Base-by-base conservation (phyloP, 2,797 vertebrate species). In the Leptodactylus fallax region DNA sequence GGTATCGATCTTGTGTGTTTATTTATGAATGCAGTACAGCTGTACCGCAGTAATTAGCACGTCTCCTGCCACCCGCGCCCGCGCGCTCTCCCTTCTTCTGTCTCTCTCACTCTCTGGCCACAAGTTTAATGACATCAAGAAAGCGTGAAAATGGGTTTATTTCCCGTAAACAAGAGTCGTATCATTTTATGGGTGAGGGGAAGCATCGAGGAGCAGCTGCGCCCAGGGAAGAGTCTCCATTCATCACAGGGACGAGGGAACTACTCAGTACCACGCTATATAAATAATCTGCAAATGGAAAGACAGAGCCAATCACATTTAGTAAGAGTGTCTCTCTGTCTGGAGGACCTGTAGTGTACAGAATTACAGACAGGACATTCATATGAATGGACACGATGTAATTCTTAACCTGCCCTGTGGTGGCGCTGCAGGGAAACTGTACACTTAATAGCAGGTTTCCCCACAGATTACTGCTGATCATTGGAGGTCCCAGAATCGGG, bases 31-130 rank as follows among this genome's bases (percentile, higher is more conserved):
- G 83, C 87, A 85, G 87, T 67, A 65, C 55, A 88, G 77, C 67
- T 80, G 51, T 88, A 61, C 87, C 74, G 83, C 87, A 88, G 87
- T 88, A 88, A 88, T 88, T 88, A 88, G 83, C 87, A 88, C 87
- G 60, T 61, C 55, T 78, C 83, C 53, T 61, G 65, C 65, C 65
- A 69, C 27, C 65, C 65, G 65, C 65, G 23, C 11, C 47, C 72
- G 17, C 61, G 60, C 84, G 25, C 83, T 63, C 49, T 61, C 84
- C 21, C 58, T 49, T 63, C 21, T 49, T 14, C 56, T 23, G 69
- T 83, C 72, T 56, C 56, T 47, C 87, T 88, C 85, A 25, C 86
- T 87, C 56, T 17, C 86, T 56, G 55, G 77, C 87, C 83, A 88
- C 83, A 79, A 85, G 78, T 85, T 85, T 88, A 85, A 88, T 85